These are phyloP conservation scores for Tetragnatha versicolor DNA, from an alignment of 1,140 invertebrate species.

Conservation along the genomic window DNA sequence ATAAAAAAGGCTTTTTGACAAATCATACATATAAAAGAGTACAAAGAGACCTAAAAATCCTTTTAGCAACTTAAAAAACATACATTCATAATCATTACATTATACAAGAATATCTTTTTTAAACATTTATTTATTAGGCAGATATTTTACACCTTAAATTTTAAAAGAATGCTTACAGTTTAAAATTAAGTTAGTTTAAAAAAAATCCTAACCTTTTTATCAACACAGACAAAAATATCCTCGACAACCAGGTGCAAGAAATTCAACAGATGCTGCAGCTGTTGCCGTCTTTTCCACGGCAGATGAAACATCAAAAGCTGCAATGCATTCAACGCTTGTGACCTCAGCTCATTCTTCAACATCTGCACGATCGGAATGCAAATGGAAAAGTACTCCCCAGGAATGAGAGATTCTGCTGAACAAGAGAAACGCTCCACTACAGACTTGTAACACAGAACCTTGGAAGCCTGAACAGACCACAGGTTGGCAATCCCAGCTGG, in stretches of 20 bases:
- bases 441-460: constrained; percentile 47
- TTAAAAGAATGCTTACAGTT: background rate
- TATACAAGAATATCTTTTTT: no score
- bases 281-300: constrained; percentile 24
- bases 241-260: constrained; percentile 43
- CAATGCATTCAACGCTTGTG: constrained; percentile 28
- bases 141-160: no score
- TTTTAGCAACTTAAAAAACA: no score
- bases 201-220: constrained; percentile 27
- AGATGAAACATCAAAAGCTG: constrained; percentile 33
- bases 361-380: constrained; percentile 35
- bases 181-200: background rate
- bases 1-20: no score
- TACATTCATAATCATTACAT: no score
- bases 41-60: no score
- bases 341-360: constrained; percentile 24
- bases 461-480: constrained; percentile 51
- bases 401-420: constrained; percentile 34
- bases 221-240: constrained; percentile 50
- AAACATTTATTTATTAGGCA: no score
- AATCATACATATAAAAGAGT: no score
- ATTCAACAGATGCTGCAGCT: constrained; percentile 28
- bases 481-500: constrained; percentile 26
- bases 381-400: constrained; percentile 37
- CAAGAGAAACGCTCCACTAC: constrained; percentile 38